Evolutionary conservation across 2,888 invertebrate species (phyloP), one percentile per base, ranked within the genome.

Genomic region (Heliconius aoede): DNA sequence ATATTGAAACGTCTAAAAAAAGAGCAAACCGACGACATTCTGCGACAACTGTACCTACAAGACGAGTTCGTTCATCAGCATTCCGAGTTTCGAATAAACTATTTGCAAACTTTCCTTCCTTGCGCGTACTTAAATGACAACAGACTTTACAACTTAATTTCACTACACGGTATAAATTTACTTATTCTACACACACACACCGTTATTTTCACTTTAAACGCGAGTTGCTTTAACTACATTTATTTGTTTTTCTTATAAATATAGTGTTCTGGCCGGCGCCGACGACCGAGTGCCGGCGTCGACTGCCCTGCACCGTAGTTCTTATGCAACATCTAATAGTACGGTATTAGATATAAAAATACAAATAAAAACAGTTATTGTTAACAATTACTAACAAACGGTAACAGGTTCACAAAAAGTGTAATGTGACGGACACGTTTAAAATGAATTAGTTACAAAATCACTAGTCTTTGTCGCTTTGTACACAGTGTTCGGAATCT

Each of bases 301-400:
- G 83, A 91, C 91, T 91, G 89, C 85, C 82, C 83, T 83, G 84
- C 83, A 83, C 82, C 83, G 85, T 84, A 84, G 84, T 84, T 85
- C 85, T 92, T 91, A 90, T 90, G 91, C 89, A 93, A 92, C 85
- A 81, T 84, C 81, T 85, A 86, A 87, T 87, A 87, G 85, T 87
- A 88, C 89, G 82, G 84, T 88, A 84, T 86, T 89, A 90, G 88
- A 86, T 88, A 88, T 88, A 86, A 86, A n/a, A 88, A 32, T 77
- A 74, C 82, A 82, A 80, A 80, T 78, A 84, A 85, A 87, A 85
- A 83, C 80, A 79, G 60, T 80, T 64, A 80, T 84, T 82, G 82
- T 81, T 81, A 77, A 76, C 80, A 80, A 79, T 81, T 78, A 82
- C 83, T 81, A 78, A 76, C 30, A 65, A 73, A 67, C 61, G 40